phyloP scores from a whole-genome alignment of 2,113 vertebrate genomes.

The Gnathonemus echidnorhynchus region DNA sequence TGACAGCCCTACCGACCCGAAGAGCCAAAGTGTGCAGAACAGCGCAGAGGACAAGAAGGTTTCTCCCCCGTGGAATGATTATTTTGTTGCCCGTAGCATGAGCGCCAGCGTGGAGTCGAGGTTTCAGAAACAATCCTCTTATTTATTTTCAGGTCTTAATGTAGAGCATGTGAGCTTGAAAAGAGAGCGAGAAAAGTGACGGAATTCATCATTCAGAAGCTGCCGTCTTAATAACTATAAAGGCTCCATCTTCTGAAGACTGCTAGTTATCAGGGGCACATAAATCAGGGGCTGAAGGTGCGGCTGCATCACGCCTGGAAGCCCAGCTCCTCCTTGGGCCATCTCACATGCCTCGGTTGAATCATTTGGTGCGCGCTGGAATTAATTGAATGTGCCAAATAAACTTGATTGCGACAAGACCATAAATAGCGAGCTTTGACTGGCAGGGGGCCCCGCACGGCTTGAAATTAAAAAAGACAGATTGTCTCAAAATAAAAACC shows the following conservation, averaged over 20 bases:
- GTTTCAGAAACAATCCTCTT: conserved; percentile 13
- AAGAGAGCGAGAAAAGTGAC: background rate
- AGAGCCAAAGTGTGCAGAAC: background rate
- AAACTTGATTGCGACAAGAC: background rate
- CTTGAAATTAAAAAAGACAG: background rate
- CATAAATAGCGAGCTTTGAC: background rate
- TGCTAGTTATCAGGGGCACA: background rate
- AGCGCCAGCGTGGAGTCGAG: background rate
- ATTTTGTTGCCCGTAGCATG: conserved; percentile 4
- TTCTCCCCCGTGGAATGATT: background rate
- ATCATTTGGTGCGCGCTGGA: background rate
- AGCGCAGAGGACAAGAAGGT: background rate
- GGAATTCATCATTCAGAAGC: conserved; percentile 14
- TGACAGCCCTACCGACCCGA: background rate
- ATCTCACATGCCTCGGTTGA: background rate
- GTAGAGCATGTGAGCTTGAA: background rate
- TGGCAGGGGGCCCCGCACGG: background rate
- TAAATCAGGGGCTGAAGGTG: background rate
- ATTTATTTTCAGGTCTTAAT: conserved; percentile 20
- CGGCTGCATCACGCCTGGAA: background rate
- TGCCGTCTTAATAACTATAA: conserved; percentile 19
- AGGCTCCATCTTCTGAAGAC: background rate
- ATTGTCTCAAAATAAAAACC: background rate
- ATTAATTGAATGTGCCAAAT: conserved; percentile 4
- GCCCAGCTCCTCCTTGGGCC: background rate